Evolutionary conservation across 2,113 vertebrate genomes (phyloP).

Genomic region (Cisticola juncidis): DNA sequence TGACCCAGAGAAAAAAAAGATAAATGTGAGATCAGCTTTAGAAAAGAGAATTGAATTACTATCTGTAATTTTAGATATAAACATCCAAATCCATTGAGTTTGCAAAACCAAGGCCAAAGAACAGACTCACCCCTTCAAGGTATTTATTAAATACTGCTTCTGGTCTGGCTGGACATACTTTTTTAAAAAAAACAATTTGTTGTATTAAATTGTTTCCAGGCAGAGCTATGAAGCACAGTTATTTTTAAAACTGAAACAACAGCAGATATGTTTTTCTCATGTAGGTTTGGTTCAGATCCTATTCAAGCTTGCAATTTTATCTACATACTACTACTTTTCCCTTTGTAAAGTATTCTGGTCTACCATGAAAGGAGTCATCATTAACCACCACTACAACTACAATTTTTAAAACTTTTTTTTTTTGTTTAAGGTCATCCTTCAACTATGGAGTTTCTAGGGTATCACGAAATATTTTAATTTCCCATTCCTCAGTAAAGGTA

Average conservation of each 20-base stretch:
- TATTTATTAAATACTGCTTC: slow-evolving; percentile 27
- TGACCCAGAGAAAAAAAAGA: not conserved
- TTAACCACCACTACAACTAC: not conserved
- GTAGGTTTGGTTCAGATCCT: slow-evolving; percentile 7
- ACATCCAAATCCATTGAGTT: not conserved
- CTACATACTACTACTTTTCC: not conserved
- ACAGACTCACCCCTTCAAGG: not conserved
- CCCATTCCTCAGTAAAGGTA: not conserved
- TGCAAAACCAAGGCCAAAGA: not conserved
- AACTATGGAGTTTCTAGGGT: not conserved
- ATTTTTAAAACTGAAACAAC: slow-evolving; percentile 32
- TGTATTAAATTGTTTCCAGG: slow-evolving; percentile 54
- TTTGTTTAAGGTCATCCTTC: not conserved
- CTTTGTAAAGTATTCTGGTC: not conserved
- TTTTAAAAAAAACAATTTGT: not conserved
- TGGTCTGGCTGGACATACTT: slow-evolving; percentile 16
- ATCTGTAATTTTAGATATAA: not conserved
- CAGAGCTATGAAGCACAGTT: not conserved
- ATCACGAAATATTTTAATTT: not conserved
- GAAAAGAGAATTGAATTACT: not conserved
- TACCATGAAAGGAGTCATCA: not conserved
- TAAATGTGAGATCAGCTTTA: not conserved
- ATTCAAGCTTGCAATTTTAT: slow-evolving; percentile 44
- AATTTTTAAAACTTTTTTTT: not conserved
- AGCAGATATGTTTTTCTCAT: slow-evolving; percentile 3